phyloP scores from a whole-genome alignment of 2,113 vertebrate genomes.

The human (Homo sapiens) region DNA sequence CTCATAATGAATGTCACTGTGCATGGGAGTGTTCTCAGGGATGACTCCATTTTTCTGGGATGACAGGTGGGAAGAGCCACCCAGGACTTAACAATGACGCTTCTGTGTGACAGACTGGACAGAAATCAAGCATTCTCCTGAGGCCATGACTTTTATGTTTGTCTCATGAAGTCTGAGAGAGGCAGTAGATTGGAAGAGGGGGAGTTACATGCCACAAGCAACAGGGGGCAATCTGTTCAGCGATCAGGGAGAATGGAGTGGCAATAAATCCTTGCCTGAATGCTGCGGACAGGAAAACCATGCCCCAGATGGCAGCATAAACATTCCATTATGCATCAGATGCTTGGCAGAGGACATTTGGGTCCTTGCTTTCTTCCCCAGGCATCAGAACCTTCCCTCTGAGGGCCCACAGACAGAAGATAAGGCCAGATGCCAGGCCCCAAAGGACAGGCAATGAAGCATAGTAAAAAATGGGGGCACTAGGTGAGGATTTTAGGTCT shows the following conservation, averaged over 20 bases:
- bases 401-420: background rate
- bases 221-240: background rate
- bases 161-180: background rate
- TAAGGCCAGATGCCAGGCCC: background rate
- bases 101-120: background rate
- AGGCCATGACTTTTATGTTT: background rate
- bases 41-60: background rate
- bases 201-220: background rate
- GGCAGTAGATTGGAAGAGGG: background rate
- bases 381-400: background rate
- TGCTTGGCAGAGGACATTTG: slow-evolving; percentile 7
- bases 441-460: background rate
- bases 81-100: background rate
- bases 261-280: background rate
- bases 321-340: background rate
- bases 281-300: background rate
- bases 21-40: background rate
- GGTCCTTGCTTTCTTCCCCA: background rate
- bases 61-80: background rate
- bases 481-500: slow-evolving; percentile 43
- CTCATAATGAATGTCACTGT: background rate
- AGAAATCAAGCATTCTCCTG: background rate
- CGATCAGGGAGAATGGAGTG: background rate
- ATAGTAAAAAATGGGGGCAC: background rate
- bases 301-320: background rate